A percentile compares a stretch with the other conserved stretches of the same genome.
Conservation (phyloP, 2,797 vertebrate genomes). For the Mormyrops attenuatus region DNA sequence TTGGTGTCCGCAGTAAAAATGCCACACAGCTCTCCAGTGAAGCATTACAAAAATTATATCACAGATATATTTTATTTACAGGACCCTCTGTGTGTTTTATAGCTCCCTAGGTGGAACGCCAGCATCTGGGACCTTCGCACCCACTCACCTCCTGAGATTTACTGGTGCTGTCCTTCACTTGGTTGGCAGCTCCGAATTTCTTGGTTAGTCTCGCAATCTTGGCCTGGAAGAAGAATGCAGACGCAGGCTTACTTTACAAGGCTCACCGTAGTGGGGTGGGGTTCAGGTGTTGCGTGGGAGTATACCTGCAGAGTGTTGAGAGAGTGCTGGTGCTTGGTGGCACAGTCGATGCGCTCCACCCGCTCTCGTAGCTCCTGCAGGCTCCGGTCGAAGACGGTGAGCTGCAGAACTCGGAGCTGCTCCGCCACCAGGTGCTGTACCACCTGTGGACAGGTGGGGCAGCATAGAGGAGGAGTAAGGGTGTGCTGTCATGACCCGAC, state of each 20-base stretch:
- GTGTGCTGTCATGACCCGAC: background rate
- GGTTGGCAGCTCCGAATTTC: constrained; percentile 84
- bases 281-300: background rate
- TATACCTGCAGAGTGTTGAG: constrained; percentile 63
- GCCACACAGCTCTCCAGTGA: background rate
- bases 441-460: constrained; percentile 59
- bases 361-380: constrained; percentile 82
- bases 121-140: background rate
- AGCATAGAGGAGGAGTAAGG: background rate
- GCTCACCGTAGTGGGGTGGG: background rate
- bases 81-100: background rate
- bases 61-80: background rate
- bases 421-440: constrained; percentile 86
- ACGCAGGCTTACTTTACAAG: background rate
- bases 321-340: constrained; percentile 78
- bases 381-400: constrained; percentile 77
- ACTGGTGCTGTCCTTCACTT: constrained; percentile 80
- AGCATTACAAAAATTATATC: background rate
- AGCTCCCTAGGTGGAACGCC: background rate
- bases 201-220: constrained; percentile 87
- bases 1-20: background rate
- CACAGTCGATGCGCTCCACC: constrained; percentile 87
- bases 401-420: constrained; percentile 72
- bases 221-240: constrained; percentile 59
- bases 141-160: constrained; percentile 72